phyloP scores from a whole-genome alignment of 1,140 invertebrate genomes.

The Aphidius gifuensis region DNA sequence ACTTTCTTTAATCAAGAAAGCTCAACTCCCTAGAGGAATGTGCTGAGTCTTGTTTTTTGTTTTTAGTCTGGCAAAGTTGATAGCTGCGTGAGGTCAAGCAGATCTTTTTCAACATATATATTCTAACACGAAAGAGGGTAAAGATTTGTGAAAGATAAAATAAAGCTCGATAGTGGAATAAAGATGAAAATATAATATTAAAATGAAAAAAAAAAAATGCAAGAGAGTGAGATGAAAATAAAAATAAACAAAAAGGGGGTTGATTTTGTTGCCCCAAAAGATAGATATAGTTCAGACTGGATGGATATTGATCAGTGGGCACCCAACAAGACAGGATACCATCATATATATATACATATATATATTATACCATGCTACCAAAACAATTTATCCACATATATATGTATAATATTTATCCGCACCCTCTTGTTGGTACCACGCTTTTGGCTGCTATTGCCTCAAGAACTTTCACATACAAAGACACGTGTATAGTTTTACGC shows the following conservation, averaged over 20 bases:
- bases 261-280: not conserved
- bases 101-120: no score
- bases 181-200: no score
- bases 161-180: not conserved
- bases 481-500: not conserved
- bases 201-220: no score
- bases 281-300: conserved; percentile 19
- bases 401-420: not conserved
- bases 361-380: no score
- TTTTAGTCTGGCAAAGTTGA: no score
- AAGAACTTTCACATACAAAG: not conserved
- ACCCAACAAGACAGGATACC: conserved; percentile 41
- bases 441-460: conserved; percentile 4
- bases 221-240: no score
- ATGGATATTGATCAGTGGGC: conserved; percentile 44
- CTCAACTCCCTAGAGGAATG: conserved; percentile 17
- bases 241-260: no score
- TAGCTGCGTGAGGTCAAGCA: no score
- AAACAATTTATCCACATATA: no score
- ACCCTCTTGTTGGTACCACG: conserved; percentile 5
- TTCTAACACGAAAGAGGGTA: conserved; percentile 9
- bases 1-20: not conserved
- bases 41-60: conserved; percentile 16
- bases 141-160: not conserved
- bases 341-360: no score